Percentiles rank a stretch among this genome's conserved stretches.
These are phyloP conservation scores for Scomber scombrus DNA, from an alignment of 2,113 vertebrate species.

Conservation along the genomic window DNA sequence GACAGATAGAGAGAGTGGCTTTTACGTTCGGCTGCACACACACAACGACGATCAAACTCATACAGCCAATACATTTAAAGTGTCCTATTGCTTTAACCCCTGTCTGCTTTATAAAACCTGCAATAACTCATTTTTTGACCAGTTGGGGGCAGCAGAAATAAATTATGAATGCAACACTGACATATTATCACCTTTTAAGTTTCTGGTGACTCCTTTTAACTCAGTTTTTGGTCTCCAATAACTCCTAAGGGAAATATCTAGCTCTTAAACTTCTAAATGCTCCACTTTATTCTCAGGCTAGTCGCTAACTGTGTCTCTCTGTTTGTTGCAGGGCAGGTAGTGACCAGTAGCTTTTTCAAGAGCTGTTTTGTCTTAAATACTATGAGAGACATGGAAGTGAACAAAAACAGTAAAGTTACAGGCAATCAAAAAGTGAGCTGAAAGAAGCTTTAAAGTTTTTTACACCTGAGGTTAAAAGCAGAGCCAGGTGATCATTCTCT, in stretches of 20 bases:
- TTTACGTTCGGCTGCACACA: constrained; percentile 46
- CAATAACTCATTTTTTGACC: not conserved
- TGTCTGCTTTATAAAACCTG: not conserved
- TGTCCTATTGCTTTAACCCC: not conserved
- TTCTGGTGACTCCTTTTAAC: not conserved
- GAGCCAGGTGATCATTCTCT: no score
- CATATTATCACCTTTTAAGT: not conserved
- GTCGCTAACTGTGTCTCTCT: constrained; percentile 1
- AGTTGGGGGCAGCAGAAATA: not conserved
- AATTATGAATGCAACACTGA: not conserved
- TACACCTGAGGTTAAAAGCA: no score
- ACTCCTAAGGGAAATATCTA: not conserved
- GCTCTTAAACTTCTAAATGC: not conserved
- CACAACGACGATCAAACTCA: constrained; percentile 4
- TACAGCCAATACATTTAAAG: not conserved
- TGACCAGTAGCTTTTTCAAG: not conserved
- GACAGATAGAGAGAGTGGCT: constrained; percentile 59
- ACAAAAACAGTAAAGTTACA: constrained; percentile 4
- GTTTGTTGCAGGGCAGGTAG: not conserved
- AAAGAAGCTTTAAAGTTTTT: not conserved
- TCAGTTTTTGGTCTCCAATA: not conserved
- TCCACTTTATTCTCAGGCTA: not conserved
- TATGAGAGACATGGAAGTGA: not conserved
- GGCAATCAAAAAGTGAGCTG: constrained; percentile 15
- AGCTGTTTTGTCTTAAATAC: no score